These are phyloP conservation scores for Dinomys branickii DNA, from an alignment of 2,113 vertebrate species.

Conservation along the genomic window DNA sequence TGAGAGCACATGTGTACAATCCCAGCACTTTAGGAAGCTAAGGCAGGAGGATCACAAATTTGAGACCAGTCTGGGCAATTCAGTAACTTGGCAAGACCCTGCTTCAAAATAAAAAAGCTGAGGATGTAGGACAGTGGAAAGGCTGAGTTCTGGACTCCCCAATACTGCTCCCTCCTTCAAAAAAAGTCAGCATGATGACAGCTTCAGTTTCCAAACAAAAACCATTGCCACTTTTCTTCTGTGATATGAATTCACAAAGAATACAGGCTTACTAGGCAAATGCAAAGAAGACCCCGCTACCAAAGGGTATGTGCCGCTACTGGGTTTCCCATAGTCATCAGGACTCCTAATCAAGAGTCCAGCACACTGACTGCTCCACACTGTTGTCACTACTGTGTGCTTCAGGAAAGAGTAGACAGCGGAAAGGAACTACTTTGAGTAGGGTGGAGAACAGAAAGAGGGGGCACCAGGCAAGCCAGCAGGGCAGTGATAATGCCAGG, in stretches of 20 bases:
- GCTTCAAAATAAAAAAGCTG: background rate
- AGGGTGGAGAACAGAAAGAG: background rate
- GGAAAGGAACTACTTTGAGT: background rate
- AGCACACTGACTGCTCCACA: background rate
- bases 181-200: background rate
- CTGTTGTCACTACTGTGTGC: background rate
- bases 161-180: background rate
- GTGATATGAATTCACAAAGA: slow-evolving; percentile 10
- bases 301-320: background rate
- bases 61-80: background rate
- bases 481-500: background rate
- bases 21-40: background rate
- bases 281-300: background rate
- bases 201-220: slow-evolving; percentile 38
- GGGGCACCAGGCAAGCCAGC: background rate
- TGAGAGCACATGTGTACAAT: background rate
- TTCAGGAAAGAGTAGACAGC: background rate
- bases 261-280: slow-evolving; percentile 19
- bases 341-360: background rate
- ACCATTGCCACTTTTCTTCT: background rate
- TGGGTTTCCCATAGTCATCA: background rate
- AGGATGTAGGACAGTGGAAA: background rate
- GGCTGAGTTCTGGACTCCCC: background rate
- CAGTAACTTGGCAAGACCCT: background rate
- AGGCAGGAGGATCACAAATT: background rate